Evolutionary conservation across 2,888 invertebrate genomes (phyloP).

Genomic region (Spatulosminthurus flaviceps): DNA sequence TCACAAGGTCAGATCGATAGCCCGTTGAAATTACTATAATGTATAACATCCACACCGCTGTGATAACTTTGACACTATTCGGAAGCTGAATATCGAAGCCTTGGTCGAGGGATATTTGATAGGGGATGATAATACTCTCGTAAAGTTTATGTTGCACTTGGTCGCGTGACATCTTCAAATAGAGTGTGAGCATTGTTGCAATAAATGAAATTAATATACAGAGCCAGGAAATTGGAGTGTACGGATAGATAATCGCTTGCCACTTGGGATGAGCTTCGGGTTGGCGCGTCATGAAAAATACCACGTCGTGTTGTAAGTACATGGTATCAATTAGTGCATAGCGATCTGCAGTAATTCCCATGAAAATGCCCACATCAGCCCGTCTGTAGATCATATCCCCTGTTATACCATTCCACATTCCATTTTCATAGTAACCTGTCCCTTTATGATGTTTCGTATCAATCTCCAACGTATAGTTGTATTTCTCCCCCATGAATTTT

Average conservation of each 20-base stretch:
- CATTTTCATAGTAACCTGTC: background rate
- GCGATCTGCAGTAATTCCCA: background rate
- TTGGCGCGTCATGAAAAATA: constrained; percentile 6
- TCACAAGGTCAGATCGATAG: constrained; percentile 22
- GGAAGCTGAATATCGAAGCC: background rate
- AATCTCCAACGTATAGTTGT: constrained; percentile 27
- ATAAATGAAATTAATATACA: background rate
- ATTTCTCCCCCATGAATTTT: background rate
- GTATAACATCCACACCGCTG: constrained; percentile 29
- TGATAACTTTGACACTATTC: background rate
- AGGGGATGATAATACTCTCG: constrained; percentile 18
- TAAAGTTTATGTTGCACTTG: background rate
- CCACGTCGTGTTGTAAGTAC: background rate
- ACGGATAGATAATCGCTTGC: constrained; percentile 33
- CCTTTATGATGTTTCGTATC: background rate
- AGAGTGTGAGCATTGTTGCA: background rate
- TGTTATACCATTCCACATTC: constrained; percentile 33
- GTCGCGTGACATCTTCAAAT: background rate
- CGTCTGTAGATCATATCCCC: background rate
- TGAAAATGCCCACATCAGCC: constrained; percentile 14
- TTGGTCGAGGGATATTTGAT: constrained; percentile 15
- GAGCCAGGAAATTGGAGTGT: constrained; percentile 10
- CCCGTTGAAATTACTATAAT: constrained; percentile 29
- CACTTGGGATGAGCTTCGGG: constrained; percentile 7
- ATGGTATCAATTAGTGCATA: constrained; percentile 19